These are phyloP conservation scores for Eclectus roratus DNA, from an alignment of 2,113 vertebrate species.

Conservation along the genomic window DNA sequence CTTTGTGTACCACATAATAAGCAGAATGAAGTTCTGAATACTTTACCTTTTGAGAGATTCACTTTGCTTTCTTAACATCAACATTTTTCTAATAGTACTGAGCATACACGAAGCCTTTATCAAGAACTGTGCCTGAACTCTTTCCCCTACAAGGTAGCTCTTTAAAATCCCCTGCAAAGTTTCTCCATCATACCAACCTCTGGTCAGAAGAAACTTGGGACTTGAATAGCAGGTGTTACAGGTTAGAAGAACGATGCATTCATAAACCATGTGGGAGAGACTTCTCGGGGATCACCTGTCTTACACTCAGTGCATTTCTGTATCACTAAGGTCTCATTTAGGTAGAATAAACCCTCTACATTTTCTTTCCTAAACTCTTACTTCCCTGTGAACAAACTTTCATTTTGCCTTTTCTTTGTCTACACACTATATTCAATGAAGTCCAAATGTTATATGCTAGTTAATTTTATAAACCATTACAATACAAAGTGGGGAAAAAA, in stretches of 20 bases:
- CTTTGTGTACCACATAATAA: background rate
- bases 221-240: constrained; percentile 55
- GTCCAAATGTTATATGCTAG: background rate
- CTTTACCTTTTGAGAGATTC: background rate
- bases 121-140: background rate
- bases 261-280: constrained; percentile 16
- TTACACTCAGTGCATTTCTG: background rate
- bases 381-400: background rate
- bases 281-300: background rate
- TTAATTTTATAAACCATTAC: background rate
- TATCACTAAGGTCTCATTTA: background rate
- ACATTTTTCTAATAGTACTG: background rate
- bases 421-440: background rate
- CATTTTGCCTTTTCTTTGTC: background rate
- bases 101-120: background rate
- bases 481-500: background rate
- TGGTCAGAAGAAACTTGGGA: background rate
- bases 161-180: background rate
- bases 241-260: background rate
- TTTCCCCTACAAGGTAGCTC: background rate
- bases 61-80: background rate
- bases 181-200: background rate
- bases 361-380: background rate
- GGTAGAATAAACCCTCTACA: background rate
- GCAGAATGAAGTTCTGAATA: background rate